phyloP scores from a whole-genome alignment of 2,888 invertebrate genomes.

The Euplagia quadripunctaria region DNA sequence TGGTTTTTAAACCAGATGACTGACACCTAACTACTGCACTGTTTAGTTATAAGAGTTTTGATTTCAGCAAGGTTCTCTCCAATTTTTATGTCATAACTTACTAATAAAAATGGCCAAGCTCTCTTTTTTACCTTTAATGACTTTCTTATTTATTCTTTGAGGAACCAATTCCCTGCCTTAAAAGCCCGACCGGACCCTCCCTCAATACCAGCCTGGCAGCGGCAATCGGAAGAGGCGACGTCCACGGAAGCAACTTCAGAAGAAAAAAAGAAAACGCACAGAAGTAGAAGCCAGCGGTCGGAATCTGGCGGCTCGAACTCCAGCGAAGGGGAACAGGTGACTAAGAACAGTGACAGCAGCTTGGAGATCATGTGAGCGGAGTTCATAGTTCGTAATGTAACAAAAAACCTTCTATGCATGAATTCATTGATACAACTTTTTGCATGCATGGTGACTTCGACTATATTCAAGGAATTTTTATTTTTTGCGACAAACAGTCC shows the following conservation, averaged over 20 bases:
- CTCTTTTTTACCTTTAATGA: no score
- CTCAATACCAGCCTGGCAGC: constrained; percentile 94
- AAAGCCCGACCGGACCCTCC: constrained; percentile 88
- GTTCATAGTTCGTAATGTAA: constrained; percentile 17
- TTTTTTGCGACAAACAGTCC: not conserved
- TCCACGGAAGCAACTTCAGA: constrained; percentile 65
- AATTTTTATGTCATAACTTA: no score
- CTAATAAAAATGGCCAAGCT: no score
- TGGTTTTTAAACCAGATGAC: no score
- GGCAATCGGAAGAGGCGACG: constrained; percentile 87
- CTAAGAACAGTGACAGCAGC: constrained; percentile 92
- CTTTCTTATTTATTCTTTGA: constrained; percentile 57
- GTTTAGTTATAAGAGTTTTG: no score
- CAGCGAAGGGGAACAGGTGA: constrained; percentile 91
- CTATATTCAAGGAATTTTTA: not conserved
- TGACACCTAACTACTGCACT: no score
- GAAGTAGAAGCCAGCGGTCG: constrained; percentile 86
- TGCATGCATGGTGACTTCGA: constrained; percentile 9
- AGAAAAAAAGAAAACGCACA: constrained; percentile 75
- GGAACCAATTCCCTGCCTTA: constrained; percentile 93
- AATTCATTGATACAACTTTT: not conserved
- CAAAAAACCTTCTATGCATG: constrained; percentile 17
- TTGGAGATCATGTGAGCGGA: constrained; percentile 90
- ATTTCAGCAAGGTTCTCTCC: no score
- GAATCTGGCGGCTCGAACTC: constrained; percentile 90